These are phyloP conservation scores for Metacarcinus magister DNA, from an alignment of 2,888 invertebrate genomes.

Conservation along the genomic window DNA sequence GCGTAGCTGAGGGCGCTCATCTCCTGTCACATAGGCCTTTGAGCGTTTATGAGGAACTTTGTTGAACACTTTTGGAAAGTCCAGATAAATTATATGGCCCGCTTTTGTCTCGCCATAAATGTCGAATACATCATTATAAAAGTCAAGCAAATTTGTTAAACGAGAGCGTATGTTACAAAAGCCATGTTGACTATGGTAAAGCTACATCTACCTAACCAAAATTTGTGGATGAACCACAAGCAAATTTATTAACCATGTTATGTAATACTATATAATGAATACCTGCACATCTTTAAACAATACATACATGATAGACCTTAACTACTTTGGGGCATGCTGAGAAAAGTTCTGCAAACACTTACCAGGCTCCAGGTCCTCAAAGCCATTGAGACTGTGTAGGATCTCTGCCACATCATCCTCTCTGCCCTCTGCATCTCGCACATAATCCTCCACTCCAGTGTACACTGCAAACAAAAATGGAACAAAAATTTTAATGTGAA, in stretches of 20 bases:
- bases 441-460: slow-evolving; percentile 76
- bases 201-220: not conserved
- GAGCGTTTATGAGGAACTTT: too few relatives aligned
- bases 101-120: too few relatives aligned
- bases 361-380: slow-evolving; percentile 82
- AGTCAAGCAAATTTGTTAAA: too few relatives aligned
- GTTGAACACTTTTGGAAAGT: too few relatives aligned
- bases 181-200: too few relatives aligned
- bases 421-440: slow-evolving; percentile 73
- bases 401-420: slow-evolving; percentile 79
- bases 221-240: not conserved
- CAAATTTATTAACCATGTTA: not conserved
- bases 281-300: not conserved
- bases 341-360: not conserved
- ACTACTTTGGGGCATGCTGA: not conserved
- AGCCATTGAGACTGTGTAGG: slow-evolving; percentile 79
- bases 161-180: too few relatives aligned
- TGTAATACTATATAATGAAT: not conserved
- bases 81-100: too few relatives aligned
- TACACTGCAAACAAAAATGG: slow-evolving; percentile 74
- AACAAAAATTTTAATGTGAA: not conserved
- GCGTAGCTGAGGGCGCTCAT: too few relatives aligned
- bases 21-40: too few relatives aligned
- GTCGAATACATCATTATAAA: too few relatives aligned
- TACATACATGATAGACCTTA: not conserved